A percentile compares a stretch with the other conserved stretches of the same genome.
These are phyloP conservation scores for Malurus cyaneus DNA, from an alignment of 2,113 vertebrate genomes.

Conservation along the genomic window DNA sequence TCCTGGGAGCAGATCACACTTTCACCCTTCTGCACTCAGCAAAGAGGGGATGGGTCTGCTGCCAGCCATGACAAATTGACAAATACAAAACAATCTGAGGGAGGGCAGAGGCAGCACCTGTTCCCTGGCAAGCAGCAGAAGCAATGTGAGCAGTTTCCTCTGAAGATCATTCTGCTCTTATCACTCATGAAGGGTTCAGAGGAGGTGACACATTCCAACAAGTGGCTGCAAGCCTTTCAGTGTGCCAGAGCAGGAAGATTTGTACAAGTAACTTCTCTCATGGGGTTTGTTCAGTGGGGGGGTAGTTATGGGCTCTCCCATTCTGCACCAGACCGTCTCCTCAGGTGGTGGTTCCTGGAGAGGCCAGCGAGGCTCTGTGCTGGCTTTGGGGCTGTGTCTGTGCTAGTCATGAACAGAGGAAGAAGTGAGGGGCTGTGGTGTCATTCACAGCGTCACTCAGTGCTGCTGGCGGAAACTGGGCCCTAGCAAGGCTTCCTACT, in stretches of 20 bases:
- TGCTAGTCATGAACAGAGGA: fast-evolving
- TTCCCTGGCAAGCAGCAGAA: neutral
- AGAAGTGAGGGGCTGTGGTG: fast-evolving
- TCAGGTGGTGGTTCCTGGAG: neutral
- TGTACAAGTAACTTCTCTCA: neutral
- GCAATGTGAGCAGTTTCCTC: neutral
- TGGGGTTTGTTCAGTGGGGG: neutral
- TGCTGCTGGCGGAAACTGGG: neutral
- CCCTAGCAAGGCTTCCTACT: neutral
- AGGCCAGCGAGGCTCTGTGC: fast-evolving
- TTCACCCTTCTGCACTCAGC: neutral
- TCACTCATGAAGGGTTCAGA: neutral
- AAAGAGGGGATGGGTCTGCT: neutral
- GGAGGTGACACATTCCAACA: neutral
- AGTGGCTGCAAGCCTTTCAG: neutral
- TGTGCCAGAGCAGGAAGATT: neutral
- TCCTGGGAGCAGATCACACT: neutral
- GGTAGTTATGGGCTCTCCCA: neutral
- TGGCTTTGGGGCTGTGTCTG: neutral
- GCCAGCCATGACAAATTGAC: neutral
- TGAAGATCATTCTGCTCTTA: neutral
- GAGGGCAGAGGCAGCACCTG: neutral
- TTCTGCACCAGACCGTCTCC: fast-evolving
- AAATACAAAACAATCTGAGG: neutral
- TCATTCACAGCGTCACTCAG: neutral